phyloP scores from a whole-genome alignment of 2,113 vertebrate genomes.

The Nannobrachium achirus region DNA sequence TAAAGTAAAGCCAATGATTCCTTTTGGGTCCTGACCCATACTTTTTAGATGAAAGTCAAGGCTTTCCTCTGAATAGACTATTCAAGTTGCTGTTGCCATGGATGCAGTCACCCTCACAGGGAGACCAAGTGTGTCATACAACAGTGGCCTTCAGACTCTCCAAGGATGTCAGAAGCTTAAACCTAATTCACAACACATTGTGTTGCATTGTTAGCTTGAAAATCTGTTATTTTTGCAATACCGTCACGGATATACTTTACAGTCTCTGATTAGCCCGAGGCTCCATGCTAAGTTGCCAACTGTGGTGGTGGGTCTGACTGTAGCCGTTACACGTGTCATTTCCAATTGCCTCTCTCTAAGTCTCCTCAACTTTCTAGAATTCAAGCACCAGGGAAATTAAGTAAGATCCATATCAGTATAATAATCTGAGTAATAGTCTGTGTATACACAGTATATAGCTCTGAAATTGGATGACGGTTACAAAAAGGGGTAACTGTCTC shows the following conservation, averaged over 20 bases:
- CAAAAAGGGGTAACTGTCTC: constrained; percentile 53
- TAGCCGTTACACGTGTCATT: constrained; percentile 20
- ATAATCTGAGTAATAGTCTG: neutral
- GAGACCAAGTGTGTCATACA: constrained; percentile 65
- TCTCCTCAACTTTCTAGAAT: neutral
- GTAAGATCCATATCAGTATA: neutral
- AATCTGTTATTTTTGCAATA: too few relatives aligned
- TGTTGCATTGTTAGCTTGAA: too few relatives aligned
- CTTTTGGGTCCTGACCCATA: constrained; percentile 42
- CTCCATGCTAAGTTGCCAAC: constrained; percentile 29
- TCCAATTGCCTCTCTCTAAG: neutral
- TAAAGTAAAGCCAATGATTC: constrained; percentile 5
- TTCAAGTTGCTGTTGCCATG: constrained; percentile 72
- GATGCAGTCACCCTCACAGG: constrained; percentile 51
- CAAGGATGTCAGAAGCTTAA: constrained; percentile 28
- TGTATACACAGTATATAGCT: constrained; percentile 1
- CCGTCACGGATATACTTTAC: neutral
- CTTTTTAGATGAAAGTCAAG: constrained; percentile 35
- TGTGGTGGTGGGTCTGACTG: constrained; percentile 5
- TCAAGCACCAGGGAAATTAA: neutral
- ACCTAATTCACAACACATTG: too few relatives aligned
- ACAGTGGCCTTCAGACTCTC: constrained; percentile 52
- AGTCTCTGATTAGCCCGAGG: constrained; percentile 22
- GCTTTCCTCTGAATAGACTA: constrained; percentile 52
- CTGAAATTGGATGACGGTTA: constrained; percentile 13